Evolutionary conservation across 2,113 vertebrate genomes (phyloP), one percentile per base, ranked within the genome.

Genomic region (Plotosus lineatus): DNA sequence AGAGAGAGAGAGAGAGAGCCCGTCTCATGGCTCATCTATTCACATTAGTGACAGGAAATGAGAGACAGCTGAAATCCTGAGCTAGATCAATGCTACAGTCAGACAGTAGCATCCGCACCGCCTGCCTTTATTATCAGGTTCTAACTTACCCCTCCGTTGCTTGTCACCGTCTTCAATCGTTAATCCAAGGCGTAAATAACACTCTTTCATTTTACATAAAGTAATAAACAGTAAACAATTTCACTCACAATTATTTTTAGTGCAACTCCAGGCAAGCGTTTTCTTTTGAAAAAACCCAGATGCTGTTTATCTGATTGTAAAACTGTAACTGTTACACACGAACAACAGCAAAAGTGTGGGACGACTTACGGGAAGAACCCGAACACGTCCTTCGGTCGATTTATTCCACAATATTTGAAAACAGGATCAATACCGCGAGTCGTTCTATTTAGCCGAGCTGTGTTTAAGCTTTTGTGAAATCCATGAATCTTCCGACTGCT

Each of bases 31-130:
- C 82, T 86, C 77, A 84, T 82, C 82, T 79, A 82, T 86, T 80
- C 84, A 84, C 80, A 85, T 85, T 85, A 86, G 66, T 79, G 83
- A 86, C 82, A 85, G 85, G 84, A 88, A 88, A 88, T 87, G 85
- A 85, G 87, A 85, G 82, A 77, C 84, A 84, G 81, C 82, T 84
- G 74, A 88, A 86, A 88, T 86, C 82, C 82, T 60, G 78, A 81
- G 82, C 79, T 74, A 84, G 82, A 83, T 85, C 83, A 84, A 84
- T 79, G 85, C 82, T 72, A 78, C 76, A 83, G 66, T 78, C 60
- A 83, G 75, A 53, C 82, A 77, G 51, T 58, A 75, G 60, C 58
- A 72, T 40, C 77, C 81, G 48, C 36, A 74, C 78, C 77, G 78
- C 83, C 84, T 83, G 78, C 79, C 74, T 85, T 83, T 79, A 84